These are phyloP conservation scores for Nomada ruficornis DNA, from an alignment of 2,888 invertebrate genomes.

Conservation along the genomic window DNA sequence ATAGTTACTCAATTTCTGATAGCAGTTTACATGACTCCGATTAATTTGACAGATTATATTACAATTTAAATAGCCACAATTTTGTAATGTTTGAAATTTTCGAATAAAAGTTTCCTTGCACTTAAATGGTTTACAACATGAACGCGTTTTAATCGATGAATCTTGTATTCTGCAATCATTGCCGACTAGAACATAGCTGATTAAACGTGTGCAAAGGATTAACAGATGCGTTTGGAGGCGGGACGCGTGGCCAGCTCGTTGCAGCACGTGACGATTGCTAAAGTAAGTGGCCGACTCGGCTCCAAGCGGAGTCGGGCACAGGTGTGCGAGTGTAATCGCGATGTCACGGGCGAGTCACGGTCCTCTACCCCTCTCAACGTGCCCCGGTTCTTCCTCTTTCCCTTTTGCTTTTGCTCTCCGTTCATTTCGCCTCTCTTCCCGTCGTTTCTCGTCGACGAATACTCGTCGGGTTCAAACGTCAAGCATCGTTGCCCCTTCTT, in stretches of 20 bases:
- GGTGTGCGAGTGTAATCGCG: constrained; percentile 83
- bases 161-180: background rate
- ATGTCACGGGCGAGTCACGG: constrained; percentile 82
- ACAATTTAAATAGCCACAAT: too few relatives aligned
- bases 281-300: constrained; percentile 80
- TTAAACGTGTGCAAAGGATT: background rate
- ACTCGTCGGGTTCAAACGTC: constrained; percentile 24
- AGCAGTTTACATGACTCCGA: too few relatives aligned
- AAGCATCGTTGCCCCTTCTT: constrained; percentile 50
- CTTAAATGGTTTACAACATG: too few relatives aligned
- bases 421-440: constrained; percentile 42
- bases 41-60: too few relatives aligned
- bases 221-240: constrained; percentile 18
- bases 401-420: constrained; percentile 37
- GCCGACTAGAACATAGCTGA: background rate
- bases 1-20: too few relatives aligned
- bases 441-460: constrained; percentile 6
- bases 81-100: too few relatives aligned
- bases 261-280: constrained; percentile 81
- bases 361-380: constrained; percentile 63
- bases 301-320: constrained; percentile 75
- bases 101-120: too few relatives aligned
- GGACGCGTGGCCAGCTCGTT: constrained; percentile 66
- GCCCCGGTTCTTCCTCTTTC: constrained; percentile 41
- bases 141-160: background rate